Percentiles rank a stretch among this genome's conserved stretches.
phyloP scores from a whole-genome alignment of 2,113 vertebrate genomes.

The Pyrgilauda ruficollis region DNA sequence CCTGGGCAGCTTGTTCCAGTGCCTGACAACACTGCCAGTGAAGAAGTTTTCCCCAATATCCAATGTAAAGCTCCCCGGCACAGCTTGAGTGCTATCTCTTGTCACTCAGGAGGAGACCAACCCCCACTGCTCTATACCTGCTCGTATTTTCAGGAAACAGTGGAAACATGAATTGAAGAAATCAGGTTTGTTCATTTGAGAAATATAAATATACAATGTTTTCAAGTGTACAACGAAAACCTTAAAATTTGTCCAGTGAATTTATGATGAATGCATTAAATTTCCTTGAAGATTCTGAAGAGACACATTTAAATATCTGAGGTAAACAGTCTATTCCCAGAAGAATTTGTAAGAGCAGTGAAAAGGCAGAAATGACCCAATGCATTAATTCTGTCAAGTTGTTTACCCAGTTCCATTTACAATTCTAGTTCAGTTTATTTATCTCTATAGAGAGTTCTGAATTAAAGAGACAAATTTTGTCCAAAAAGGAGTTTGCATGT shows the following conservation, averaged over 20 bases:
- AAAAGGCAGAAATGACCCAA: not conserved
- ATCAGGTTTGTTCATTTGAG: not conserved
- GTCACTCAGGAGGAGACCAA: not conserved
- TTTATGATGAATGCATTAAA: not conserved
- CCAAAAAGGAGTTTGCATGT: not conserved
- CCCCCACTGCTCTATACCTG: not conserved
- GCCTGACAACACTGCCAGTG: not conserved
- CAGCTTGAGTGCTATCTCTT: not conserved
- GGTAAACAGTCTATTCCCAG: not conserved
- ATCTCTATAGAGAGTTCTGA: conserved; percentile 19
- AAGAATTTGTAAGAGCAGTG: not conserved
- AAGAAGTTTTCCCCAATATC: not conserved
- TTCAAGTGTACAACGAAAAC: not conserved
- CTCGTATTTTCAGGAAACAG: not conserved
- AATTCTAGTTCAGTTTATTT: not conserved
- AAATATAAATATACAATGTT: not conserved
- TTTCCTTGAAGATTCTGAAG: not conserved
- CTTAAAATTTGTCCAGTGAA: not conserved
- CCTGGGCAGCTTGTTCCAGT: not conserved
- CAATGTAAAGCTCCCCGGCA: not conserved
- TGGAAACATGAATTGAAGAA: not conserved
- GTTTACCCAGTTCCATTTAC: not conserved
- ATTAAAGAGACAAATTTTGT: not conserved
- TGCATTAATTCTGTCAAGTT: not conserved
- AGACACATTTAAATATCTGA: not conserved